A percentile compares a stretch with the other conserved stretches of the same genome.
Evolutionary conservation across 2,797 vertebrate species (phyloP).

Genomic region (Neoniphon sammara): DNA sequence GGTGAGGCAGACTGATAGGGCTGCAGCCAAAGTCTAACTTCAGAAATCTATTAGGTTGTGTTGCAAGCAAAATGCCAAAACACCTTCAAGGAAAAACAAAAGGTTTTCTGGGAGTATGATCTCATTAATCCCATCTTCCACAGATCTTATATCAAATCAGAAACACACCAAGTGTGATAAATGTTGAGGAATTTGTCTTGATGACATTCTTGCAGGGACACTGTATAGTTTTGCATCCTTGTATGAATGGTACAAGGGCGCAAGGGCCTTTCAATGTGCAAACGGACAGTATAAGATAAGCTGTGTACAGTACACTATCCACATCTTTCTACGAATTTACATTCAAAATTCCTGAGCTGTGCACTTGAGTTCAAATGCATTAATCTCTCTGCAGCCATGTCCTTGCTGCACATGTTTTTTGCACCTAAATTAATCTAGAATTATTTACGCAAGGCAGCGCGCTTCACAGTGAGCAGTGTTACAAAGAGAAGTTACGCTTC

Average conservation of each 20-base stretch:
- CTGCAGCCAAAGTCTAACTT: conserved; percentile 1
- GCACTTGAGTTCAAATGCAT: background rate
- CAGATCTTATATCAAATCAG: background rate
- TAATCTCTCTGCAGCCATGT: background rate
- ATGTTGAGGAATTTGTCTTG: background rate
- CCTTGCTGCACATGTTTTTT: conserved; percentile 2
- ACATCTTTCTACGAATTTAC: background rate
- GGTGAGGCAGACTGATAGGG: background rate
- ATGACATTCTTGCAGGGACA: too few relatives aligned
- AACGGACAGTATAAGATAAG: conserved; percentile 9
- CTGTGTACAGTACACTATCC: background rate
- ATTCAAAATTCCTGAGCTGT: background rate
- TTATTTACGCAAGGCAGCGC: background rate
- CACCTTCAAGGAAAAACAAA: background rate
- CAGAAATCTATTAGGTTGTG: background rate
- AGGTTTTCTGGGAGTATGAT: background rate
- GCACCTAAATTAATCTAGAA: conserved; percentile 2
- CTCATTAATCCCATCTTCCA: background rate
- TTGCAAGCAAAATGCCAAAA: conserved; percentile 10
- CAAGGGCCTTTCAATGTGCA: background rate
- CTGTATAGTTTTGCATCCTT: background rate
- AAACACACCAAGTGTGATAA: background rate
- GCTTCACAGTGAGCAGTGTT: background rate
- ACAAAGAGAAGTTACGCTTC: background rate
- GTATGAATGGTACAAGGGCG: background rate